Percentiles rank a stretch among this genome's conserved stretches.
These are phyloP conservation scores for Nesogale talazaci DNA, from an alignment of 2,113 vertebrate species.

Conservation along the genomic window DNA sequence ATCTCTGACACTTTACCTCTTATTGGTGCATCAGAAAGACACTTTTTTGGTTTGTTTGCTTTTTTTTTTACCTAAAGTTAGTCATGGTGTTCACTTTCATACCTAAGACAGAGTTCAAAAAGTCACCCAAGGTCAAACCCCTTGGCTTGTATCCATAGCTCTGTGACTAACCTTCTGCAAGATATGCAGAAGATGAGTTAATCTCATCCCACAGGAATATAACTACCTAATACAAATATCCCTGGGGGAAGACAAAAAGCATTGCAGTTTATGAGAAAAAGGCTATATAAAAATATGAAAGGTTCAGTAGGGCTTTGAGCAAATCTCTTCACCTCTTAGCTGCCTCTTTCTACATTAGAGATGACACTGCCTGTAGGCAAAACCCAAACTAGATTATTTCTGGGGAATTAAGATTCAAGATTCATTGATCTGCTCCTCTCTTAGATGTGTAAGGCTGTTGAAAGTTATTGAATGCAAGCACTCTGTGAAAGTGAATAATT, in stretches of 20 bases:
- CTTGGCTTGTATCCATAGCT: conserved; percentile 22
- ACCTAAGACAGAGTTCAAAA: conserved; percentile 51
- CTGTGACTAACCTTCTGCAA: conserved; percentile 19
- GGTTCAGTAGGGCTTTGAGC: not conserved
- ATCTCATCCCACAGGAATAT: not conserved
- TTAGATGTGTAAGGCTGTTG: not conserved
- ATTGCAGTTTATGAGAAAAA: conserved; percentile 27
- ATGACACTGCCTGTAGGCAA: not conserved
- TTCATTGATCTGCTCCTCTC: not conserved
- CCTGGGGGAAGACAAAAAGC: not conserved
- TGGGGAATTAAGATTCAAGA: not conserved
- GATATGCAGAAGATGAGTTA: not conserved
- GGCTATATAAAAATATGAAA: conserved; percentile 22
- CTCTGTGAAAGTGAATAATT: conserved; percentile 4
- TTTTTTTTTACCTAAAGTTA: conserved; percentile 39
- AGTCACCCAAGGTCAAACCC: conserved; percentile 13
- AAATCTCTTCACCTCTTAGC: not conserved
- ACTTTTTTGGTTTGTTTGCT: not conserved
- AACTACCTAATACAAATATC: not conserved
- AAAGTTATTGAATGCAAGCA: not conserved
- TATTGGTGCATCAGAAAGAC: not conserved
- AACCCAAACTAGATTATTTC: not conserved
- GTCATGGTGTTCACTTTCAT: conserved; percentile 40
- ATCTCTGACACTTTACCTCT: conserved; percentile 7
- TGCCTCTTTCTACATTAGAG: conserved; percentile 13